These are phyloP conservation scores for Actenoides lindsayi DNA, from an alignment of 2,113 vertebrate genomes.

Conservation along the genomic window DNA sequence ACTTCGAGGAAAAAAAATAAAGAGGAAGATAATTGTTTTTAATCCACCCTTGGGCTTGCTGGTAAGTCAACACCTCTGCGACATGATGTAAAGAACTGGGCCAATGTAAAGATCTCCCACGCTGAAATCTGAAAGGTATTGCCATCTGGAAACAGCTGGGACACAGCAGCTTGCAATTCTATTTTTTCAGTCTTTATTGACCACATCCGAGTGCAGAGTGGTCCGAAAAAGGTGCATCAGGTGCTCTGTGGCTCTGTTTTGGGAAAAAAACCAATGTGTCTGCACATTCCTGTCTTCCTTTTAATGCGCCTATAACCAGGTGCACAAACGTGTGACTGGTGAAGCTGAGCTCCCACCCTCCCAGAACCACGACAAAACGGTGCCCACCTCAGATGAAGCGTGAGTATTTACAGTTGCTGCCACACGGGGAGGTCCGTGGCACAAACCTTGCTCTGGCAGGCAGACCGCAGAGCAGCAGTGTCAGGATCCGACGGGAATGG, in stretches of 20 bases:
- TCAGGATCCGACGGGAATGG: not conserved
- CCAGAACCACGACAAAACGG: not conserved
- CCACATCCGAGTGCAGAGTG: not conserved
- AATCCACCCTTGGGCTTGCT: not conserved
- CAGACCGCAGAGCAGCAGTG: not conserved
- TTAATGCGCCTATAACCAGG: rapidly evolving
- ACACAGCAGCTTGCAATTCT: not conserved
- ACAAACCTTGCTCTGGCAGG: not conserved
- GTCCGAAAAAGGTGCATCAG: not conserved
- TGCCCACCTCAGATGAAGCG: rapidly evolving
- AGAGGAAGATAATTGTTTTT: not conserved
- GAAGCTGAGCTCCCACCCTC: not conserved
- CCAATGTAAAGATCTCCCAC: not conserved
- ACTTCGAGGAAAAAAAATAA: not conserved
- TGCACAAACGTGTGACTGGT: rapidly evolving
- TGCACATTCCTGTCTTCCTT: rapidly evolving
- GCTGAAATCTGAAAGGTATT: not conserved
- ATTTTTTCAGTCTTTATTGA: not conserved
- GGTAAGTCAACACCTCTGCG: not conserved
- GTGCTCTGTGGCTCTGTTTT: not conserved
- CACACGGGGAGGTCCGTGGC: not conserved
- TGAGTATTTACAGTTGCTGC: too few species aligned
- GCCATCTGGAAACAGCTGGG: not conserved
- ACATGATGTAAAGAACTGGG: not conserved
- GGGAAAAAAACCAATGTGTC: not conserved